Evolutionary conservation across 2,797 vertebrate genomes (phyloP).

Genomic region (Toxotes lorentzi): DNA sequence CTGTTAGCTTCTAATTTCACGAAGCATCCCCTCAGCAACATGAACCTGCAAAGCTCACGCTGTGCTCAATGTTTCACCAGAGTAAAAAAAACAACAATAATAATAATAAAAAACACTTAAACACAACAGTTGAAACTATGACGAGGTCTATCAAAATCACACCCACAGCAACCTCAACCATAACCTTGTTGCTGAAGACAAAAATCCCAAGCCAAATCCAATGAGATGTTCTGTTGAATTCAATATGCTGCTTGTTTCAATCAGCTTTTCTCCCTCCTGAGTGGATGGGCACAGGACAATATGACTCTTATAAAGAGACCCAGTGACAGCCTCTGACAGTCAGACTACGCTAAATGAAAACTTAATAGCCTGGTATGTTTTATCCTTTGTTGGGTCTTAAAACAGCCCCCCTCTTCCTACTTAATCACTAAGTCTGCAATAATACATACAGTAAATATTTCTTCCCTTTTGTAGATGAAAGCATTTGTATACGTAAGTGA

Average conservation of each 20-base stretch:
- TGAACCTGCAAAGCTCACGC: neutral
- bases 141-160: conserved; percentile 14
- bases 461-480: conserved; percentile 24
- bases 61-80: neutral
- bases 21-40: conserved; percentile 3
- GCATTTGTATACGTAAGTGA: conserved; percentile 22
- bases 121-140: neutral
- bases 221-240: conserved; percentile 35
- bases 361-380: conserved; percentile 37
- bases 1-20: conserved; percentile 11
- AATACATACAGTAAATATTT: conserved; percentile 18
- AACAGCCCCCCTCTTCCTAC: conserved; percentile 49
- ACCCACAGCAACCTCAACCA: neutral
- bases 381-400: conserved; percentile 34
- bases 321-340: neutral
- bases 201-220: neutral
- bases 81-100: neutral
- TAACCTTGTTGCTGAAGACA: conserved; percentile 7
- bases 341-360: conserved; percentile 7
- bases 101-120: conserved; percentile 6
- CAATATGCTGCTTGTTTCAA: conserved; percentile 39
- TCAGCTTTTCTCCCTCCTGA: conserved; percentile 30
- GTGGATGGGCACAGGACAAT: conserved; percentile 18
- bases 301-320: neutral
- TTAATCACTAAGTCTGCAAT: conserved; percentile 51